phyloP scores from a whole-genome alignment of 2,888 invertebrate species.

The Ornithoptera alexandrae region DNA sequence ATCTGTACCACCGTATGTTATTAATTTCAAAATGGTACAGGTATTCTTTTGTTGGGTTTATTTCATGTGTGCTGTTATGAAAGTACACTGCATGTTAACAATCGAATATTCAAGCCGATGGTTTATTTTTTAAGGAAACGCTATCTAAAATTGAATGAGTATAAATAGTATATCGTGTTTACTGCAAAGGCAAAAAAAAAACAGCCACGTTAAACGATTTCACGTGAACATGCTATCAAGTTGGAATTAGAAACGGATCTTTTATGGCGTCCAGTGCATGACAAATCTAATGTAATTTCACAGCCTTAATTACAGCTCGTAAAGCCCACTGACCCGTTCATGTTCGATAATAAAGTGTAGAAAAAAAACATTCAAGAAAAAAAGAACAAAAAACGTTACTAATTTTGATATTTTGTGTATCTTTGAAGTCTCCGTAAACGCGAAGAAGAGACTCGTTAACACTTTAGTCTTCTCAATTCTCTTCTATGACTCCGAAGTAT shows the following conservation, averaged over 20 bases:
- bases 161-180: neutral
- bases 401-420: neutral
- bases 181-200: neutral
- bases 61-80: no score
- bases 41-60: no score
- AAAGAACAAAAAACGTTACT: neutral
- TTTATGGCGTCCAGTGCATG: slow-evolving; percentile 20
- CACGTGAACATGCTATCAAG: neutral
- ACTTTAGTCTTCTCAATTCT: no score
- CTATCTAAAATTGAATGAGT: neutral
- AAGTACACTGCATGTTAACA: no score
- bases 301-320: slow-evolving; percentile 27
- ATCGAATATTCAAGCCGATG: no score
- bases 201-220: slow-evolving; percentile 1
- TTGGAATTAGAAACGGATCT: slow-evolving; percentile 18
- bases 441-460: no score
- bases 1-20: no score
- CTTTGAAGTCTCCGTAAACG: no score
- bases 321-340: slow-evolving; percentile 21
- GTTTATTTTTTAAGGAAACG: no score
- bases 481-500: no score
- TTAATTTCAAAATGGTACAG: no score
- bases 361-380: neutral
- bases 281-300: slow-evolving; percentile 21
- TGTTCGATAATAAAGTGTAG: neutral